Base-by-base conservation (phyloP, 2,113 vertebrate genomes). In the Gadus macrocephalus region DNA sequence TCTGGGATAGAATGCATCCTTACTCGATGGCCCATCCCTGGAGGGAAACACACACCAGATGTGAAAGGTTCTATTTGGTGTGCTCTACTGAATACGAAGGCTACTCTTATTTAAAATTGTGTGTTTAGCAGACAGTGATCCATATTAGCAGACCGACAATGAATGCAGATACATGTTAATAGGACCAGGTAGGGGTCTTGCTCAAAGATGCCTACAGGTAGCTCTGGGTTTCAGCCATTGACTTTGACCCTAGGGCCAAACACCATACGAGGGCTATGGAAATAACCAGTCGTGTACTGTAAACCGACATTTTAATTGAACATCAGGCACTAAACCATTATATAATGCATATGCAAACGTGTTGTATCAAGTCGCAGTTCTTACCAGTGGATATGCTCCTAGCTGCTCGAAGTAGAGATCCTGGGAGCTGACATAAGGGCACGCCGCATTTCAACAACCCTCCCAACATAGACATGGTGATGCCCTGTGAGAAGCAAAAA, bases 1-100 rank as follows among this genome's bases (percentile, higher is more conserved):
- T 88, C 74, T 1, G 93, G 90, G 0, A 92, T 89, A 14, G 79
- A 73, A 19, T 90, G 85, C 89, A 92, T 92, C 62, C 85, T 81
- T 22, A 90, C 78, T 28, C 63, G 79, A n/a, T 76, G 76, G 69
- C 86, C 85, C 1, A 80, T 38, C 22, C 91, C 92, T 93, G 76
- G 12, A 49, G 8, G 42, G 42, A 49, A 79, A 11, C n/a, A 71
- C 53, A 71, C 42, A 66, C 38, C 74, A n/a, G 55, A 17, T 16
- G 9, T 22, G 59, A 3, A 20, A 7, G 6, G 12, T 20, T 19
- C 0, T 4, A 22, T 20, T 20, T 12, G 6, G 22, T 20, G 20
- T 20, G 22, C 56, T n/a, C n/a, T 20, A 19, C 16, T 19, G 59
- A 22, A 61, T 49, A 49, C 11, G 42, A 9, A 49, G 42, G 42